These are phyloP conservation scores for Lacanobia oleracea DNA, from an alignment of 2,888 invertebrate genomes.

Conservation along the genomic window DNA sequence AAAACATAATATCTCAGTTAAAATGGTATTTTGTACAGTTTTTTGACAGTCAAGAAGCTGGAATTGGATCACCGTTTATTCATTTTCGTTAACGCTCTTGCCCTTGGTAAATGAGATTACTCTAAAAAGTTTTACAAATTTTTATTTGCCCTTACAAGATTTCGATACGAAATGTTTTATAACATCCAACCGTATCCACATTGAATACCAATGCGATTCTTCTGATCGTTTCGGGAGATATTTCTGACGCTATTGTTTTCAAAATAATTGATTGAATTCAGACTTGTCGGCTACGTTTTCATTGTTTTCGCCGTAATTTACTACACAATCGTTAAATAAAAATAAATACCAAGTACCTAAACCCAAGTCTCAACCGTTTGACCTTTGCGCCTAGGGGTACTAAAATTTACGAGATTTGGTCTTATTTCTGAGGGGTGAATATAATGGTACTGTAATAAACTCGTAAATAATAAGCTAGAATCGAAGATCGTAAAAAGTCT, in stretches of 20 bases:
- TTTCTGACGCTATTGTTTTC: slow-evolving; percentile 7
- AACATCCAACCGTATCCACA: slow-evolving; percentile 18
- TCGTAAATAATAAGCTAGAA: slow-evolving; percentile 50
- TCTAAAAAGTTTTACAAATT: neutral
- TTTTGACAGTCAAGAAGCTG: too few relatives aligned
- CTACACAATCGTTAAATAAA: slow-evolving; percentile 4
- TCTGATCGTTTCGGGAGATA: neutral
- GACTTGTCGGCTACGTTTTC: neutral
- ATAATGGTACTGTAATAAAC: slow-evolving; percentile 38
- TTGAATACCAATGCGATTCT: slow-evolving; percentile 57
- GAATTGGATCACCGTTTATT: neutral
- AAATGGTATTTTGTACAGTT: too few relatives aligned
- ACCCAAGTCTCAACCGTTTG: slow-evolving; percentile 7
- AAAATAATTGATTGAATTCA: slow-evolving; percentile 28
- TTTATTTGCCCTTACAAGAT: slow-evolving; percentile 23
- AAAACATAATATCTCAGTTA: too few relatives aligned
- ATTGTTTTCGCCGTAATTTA: slow-evolving; percentile 21
- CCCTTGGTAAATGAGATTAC: neutral
- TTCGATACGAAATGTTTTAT: slow-evolving; percentile 40
- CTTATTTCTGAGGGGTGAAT: slow-evolving; percentile 34
- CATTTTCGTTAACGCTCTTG: neutral
- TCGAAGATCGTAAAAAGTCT: slow-evolving; percentile 43
- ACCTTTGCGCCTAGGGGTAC: slow-evolving; percentile 29
- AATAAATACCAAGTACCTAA: slow-evolving; percentile 15
- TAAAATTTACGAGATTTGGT: slow-evolving; percentile 50